Evolutionary conservation across 2,888 invertebrate species (phyloP).

Genomic region (Pseudoips prasinana): DNA sequence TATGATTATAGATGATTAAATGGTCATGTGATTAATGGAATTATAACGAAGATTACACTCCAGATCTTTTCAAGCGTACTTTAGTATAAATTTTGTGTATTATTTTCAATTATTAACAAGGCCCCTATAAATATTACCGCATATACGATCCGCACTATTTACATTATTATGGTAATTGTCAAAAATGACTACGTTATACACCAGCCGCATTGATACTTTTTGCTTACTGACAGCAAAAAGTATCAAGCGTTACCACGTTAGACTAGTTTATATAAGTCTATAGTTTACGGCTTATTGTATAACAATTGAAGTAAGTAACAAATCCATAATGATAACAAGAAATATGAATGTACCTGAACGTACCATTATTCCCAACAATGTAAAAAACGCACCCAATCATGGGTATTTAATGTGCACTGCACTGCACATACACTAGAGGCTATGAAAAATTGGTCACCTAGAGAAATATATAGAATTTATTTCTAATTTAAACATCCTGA

Average conservation of each 20-base stretch:
- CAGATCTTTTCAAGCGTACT: constrained; percentile 7
- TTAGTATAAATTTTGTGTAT: constrained; percentile 2
- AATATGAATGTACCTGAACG: constrained; percentile 8
- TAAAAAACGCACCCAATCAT: constrained; percentile 15
- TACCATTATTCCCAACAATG: constrained; percentile 28
- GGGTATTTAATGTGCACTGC: constrained; percentile 15
- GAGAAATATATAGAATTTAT: neutral
- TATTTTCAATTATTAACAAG: constrained; percentile 19
- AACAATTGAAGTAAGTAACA: constrained; percentile 26
- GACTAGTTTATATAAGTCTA: constrained; percentile 19
- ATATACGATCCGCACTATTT: constrained; percentile 35
- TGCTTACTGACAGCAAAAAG: constrained; percentile 13
- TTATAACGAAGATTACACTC: constrained; percentile 2
- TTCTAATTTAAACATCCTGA: constrained; percentile 10
- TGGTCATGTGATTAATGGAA: constrained; percentile 5
- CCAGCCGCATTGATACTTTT: constrained; percentile 20
- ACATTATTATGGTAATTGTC: constrained; percentile 36
- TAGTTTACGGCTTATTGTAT: constrained; percentile 19
- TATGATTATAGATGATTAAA: constrained; percentile 13
- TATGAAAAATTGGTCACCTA: constrained; percentile 16
- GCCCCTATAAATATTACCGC: constrained; percentile 32
- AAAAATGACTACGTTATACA: constrained; percentile 30
- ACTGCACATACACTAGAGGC: constrained; percentile 16
- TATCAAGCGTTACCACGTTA: constrained; percentile 13
- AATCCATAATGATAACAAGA: constrained; percentile 27